phyloP scores from a whole-genome alignment of 2,797 vertebrate species.

The Siniperca obscura region DNA sequence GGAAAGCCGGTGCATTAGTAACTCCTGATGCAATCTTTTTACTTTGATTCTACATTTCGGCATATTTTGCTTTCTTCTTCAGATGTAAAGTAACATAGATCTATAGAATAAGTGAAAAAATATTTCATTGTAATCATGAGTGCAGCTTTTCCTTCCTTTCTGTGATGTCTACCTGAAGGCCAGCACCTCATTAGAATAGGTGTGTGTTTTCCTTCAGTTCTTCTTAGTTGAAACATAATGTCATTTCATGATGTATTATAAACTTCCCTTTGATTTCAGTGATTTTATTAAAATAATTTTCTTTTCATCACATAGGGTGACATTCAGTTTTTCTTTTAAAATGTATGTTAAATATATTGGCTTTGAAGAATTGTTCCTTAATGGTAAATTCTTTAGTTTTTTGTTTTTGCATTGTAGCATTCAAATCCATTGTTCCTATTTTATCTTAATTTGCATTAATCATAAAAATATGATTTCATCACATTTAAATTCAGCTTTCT shows the following conservation, averaged over 20 bases:
- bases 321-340: not conserved
- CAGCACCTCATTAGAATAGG: too few species aligned
- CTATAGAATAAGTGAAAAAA: not conserved
- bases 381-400: not conserved
- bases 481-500: conserved; percentile 8
- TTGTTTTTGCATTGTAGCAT: not conserved
- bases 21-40: not conserved
- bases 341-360: not conserved
- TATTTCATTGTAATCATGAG: not conserved
- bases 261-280: too few species aligned
- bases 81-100: not conserved
- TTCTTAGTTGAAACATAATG: not conserved
- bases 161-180: not conserved
- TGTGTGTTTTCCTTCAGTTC: too few species aligned
- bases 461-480: not conserved
- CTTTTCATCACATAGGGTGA: not conserved
- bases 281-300: not conserved
- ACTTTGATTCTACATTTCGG: not conserved
- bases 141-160: not conserved
- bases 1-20: not conserved
- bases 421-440: not conserved
- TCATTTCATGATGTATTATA: not conserved
- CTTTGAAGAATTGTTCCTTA: not conserved
- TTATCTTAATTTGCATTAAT: not conserved
- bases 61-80: not conserved